Percentiles rank a stretch among this genome's conserved stretches.
phyloP scores from a whole-genome alignment of 2,888 invertebrate species.

The Elegia similella region DNA sequence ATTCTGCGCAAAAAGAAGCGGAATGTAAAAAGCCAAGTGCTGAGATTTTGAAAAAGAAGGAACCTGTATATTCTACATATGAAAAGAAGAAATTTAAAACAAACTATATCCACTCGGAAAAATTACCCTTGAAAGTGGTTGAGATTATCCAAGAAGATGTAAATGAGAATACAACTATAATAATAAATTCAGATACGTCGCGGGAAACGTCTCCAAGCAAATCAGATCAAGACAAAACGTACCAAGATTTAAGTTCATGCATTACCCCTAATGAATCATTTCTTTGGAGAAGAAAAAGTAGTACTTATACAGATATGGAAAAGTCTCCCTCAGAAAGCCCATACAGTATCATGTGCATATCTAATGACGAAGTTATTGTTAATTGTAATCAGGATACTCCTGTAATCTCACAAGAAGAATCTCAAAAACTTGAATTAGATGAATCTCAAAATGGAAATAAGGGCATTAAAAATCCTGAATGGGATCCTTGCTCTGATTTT shows the following conservation, averaged over 20 bases:
- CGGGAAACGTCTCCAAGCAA: constrained; percentile 24
- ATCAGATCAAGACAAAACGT: constrained; percentile 37
- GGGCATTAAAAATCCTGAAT: constrained; percentile 30
- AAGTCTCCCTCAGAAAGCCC: constrained; percentile 56
- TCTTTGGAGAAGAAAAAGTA: constrained; percentile 81
- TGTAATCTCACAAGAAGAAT: constrained; percentile 28
- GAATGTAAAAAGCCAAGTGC: constrained; percentile 27
- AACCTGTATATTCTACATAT: constrained; percentile 47
- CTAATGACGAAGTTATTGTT: constrained; percentile 46
- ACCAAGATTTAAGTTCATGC: constrained; percentile 55
- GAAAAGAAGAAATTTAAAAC: constrained; percentile 73
- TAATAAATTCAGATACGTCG: constrained; percentile 25
- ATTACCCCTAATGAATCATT: constrained; percentile 85
- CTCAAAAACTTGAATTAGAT: constrained; percentile 31
- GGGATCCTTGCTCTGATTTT: constrained; percentile 58
- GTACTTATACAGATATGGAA: constrained; percentile 62
- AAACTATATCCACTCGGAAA: constrained; percentile 71
- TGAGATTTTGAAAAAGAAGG: constrained; percentile 49
- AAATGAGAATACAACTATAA: constrained; percentile 41
- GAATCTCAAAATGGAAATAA: constrained; percentile 46
- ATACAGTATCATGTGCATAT: constrained; percentile 58
- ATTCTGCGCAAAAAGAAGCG: constrained; percentile 32
- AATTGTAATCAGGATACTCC: constrained; percentile 39
- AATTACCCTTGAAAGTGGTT: constrained; percentile 65
- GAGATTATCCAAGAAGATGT: constrained; percentile 75